A percentile compares a stretch with the other conserved stretches of the same genome.
phyloP scores from a whole-genome alignment of 2,113 vertebrate genomes.

The Malaclemys terrapin region DNA sequence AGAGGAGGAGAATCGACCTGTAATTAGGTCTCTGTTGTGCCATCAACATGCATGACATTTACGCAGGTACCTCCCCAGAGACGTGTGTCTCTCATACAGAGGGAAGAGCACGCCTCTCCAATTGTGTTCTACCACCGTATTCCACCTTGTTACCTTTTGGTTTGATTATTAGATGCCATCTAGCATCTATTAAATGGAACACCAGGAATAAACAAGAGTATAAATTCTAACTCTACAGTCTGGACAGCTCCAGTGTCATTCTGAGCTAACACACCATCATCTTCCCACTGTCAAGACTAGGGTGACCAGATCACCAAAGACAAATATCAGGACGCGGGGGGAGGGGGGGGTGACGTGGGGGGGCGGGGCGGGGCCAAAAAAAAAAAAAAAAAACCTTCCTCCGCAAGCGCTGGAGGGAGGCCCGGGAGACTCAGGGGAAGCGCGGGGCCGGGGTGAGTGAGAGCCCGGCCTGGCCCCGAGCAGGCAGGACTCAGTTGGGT shows the following conservation, averaged over 20 bases:
- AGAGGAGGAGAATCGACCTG: slow-evolving; percentile 1
- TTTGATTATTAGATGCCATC: slow-evolving; percentile 33
- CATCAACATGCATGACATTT: slow-evolving; percentile 15
- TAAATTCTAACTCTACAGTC: slow-evolving; percentile 7
- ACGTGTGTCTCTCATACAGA: accelerated
- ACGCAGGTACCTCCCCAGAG: slow-evolving; percentile 10
- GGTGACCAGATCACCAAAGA: too few relatives aligned
- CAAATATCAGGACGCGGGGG: too few relatives aligned
- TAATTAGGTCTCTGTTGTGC: slow-evolving; percentile 58
- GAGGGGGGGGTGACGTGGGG: too few relatives aligned
- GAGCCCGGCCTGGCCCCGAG: too few relatives aligned
- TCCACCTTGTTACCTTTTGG: not conserved
- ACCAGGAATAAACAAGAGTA: not conserved
- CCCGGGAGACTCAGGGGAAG: too few relatives aligned
- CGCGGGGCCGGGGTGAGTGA: too few relatives aligned
- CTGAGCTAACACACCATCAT: accelerated
- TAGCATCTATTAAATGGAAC: not conserved
- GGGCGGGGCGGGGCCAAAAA: too few relatives aligned
- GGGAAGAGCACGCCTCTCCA: not conserved
- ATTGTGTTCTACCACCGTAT: not conserved
- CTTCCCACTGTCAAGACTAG: accelerated
- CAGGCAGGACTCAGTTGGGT: too few relatives aligned
- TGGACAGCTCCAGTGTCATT: not conserved
- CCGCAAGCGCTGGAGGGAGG: too few relatives aligned
- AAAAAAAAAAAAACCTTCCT: too few relatives aligned